A percentile compares a stretch with the other conserved stretches of the same genome.
These are phyloP conservation scores for Harpagus bidentatus DNA, from an alignment of 2,113 vertebrate species.

Conservation along the genomic window DNA sequence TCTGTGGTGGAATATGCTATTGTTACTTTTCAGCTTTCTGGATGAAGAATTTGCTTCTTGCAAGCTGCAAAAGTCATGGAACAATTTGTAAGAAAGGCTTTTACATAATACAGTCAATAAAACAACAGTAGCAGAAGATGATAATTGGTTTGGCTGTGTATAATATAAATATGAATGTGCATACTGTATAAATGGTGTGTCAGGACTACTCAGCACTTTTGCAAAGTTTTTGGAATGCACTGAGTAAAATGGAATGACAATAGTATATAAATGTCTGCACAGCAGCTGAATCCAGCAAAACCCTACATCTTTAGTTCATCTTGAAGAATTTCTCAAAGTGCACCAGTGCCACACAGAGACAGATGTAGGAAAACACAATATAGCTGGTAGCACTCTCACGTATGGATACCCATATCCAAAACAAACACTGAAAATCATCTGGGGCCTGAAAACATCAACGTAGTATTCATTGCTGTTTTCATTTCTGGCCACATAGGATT, in stretches of 20 bases:
- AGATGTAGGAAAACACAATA: conserved; percentile 21
- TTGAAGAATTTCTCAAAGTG: conserved; percentile 31
- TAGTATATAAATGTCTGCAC: neutral
- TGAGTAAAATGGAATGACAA: neutral
- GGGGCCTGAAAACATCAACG: neutral
- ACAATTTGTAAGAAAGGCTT: neutral
- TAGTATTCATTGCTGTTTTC: neutral
- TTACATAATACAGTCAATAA: neutral
- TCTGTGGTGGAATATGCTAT: neutral
- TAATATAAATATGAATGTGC: neutral
- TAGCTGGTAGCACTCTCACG: neutral
- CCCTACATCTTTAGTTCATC: neutral
- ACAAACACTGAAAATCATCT: neutral
- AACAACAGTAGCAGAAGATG: neutral
- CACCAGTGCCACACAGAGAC: conserved; percentile 64
- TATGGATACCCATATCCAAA: neutral
- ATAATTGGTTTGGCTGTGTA: neutral
- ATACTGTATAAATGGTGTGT: neutral
- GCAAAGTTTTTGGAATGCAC: neutral
- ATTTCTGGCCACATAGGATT: neutral
- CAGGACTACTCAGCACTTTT: neutral
- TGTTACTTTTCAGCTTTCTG: neutral
- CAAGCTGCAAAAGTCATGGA: neutral
- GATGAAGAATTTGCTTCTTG: neutral
- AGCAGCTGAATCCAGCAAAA: neutral